A percentile compares a stretch with the other conserved stretches of the same genome.
These are phyloP conservation scores for Cephus sareptanus DNA, from an alignment of 2,888 invertebrate species.

Conservation along the genomic window DNA sequence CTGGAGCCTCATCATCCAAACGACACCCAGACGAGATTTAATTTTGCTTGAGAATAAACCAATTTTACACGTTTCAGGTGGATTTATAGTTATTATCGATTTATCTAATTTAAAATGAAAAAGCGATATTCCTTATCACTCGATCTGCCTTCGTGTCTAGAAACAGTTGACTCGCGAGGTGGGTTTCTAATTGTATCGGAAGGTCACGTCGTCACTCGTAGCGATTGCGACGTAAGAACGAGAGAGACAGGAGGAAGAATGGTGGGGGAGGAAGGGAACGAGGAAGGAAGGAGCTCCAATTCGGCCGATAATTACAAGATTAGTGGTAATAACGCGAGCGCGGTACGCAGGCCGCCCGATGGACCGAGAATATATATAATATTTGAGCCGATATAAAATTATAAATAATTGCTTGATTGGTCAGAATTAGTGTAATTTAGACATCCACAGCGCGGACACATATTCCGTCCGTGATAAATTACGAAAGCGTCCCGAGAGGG, in stretches of 20 bases:
- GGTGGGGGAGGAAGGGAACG: background rate
- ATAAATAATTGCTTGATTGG: slow-evolving; percentile 55
- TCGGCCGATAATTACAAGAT: slow-evolving; percentile 48
- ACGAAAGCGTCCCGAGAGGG: slow-evolving; percentile 41
- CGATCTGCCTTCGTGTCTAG: background rate
- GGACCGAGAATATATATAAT: slow-evolving; percentile 32
- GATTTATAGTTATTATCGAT: background rate
- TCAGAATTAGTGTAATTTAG: slow-evolving; percentile 53
- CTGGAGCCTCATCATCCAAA: background rate
- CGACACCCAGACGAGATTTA: background rate
- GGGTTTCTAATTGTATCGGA: background rate
- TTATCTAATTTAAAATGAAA: background rate
- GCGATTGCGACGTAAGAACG: slow-evolving; percentile 1
- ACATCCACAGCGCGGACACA: slow-evolving; percentile 29
- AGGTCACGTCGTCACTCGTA: background rate
- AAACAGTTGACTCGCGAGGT: background rate
- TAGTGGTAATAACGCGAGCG: slow-evolving; percentile 46
- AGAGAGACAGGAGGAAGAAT: background rate
- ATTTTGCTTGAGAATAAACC: background rate
- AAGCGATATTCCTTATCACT: background rate
- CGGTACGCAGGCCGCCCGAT: slow-evolving; percentile 5
- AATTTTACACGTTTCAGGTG: background rate
- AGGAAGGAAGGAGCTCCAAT: slow-evolving; percentile 28
- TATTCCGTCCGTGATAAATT: slow-evolving; percentile 48
- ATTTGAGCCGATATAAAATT: slow-evolving; percentile 53